These are phyloP conservation scores for Pterostichus madidus DNA, from an alignment of 2,888 invertebrate species.

Conservation along the genomic window DNA sequence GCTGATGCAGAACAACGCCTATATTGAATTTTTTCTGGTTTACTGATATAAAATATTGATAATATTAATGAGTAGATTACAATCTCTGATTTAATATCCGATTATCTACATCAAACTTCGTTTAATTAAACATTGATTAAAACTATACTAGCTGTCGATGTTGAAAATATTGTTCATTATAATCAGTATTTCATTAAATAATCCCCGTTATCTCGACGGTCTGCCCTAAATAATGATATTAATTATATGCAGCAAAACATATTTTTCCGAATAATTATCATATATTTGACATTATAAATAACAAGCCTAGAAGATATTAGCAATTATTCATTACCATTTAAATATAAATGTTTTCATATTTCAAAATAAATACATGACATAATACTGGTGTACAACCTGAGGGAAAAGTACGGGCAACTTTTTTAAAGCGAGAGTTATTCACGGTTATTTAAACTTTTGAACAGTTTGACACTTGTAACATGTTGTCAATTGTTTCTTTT, in stretches of 20 bases:
- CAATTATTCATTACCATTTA: conserved; percentile 20
- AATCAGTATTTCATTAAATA: conserved; percentile 43
- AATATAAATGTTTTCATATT: conserved; percentile 16
- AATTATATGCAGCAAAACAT: conserved; percentile 21
- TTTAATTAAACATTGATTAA: conserved; percentile 55
- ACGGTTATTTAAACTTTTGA: too few relatives aligned
- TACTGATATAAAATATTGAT: conserved; percentile 23
- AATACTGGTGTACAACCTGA: too few relatives aligned
- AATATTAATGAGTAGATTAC: conserved; percentile 29
- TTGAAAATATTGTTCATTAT: conserved; percentile 49
- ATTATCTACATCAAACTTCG: conserved; percentile 48
- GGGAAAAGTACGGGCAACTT: too few relatives aligned
- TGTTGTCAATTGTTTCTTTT: too few relatives aligned
- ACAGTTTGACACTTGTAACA: too few relatives aligned
- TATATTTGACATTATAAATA: conserved; percentile 9
- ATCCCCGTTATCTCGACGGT: conserved; percentile 16
- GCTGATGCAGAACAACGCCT: too few relatives aligned
- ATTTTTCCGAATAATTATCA: conserved; percentile 26
- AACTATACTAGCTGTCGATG: conserved; percentile 34
- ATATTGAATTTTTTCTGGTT: too few relatives aligned
- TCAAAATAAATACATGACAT: too few relatives aligned
- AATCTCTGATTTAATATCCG: conserved; percentile 42
- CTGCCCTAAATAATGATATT: conserved; percentile 27
- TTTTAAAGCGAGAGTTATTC: too few relatives aligned
- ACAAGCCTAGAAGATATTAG: not conserved